Conservation (phyloP, 2,113 vertebrate genomes). For the Stomatorhinus ivindoensis region DNA sequence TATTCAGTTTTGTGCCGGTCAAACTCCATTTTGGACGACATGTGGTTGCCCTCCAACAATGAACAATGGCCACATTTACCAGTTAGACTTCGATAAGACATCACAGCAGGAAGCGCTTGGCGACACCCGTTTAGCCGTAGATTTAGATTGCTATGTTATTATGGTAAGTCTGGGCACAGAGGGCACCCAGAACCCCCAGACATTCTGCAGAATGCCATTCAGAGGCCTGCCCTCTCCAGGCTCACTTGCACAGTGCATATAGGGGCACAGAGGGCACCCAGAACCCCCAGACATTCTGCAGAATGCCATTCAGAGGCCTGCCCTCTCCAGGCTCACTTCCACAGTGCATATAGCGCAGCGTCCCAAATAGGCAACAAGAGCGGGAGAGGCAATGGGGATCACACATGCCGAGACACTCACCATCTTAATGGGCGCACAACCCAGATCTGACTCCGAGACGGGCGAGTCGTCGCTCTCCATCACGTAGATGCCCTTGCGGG, state of each 20-base stretch:
- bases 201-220: neutral
- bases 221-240: neutral
- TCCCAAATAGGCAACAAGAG: neutral
- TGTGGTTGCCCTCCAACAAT: neutral
- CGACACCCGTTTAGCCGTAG: neutral
- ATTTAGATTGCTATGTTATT: neutral
- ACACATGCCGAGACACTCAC: constrained; percentile 52
- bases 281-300: neutral
- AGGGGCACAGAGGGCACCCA: neutral
- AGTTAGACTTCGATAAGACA: constrained; percentile 10
- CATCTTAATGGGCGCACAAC: constrained; percentile 83
- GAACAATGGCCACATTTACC: constrained; percentile 14
- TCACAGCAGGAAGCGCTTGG: constrained; percentile 7
- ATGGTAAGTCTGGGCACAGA: neutral
- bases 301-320: neutral
- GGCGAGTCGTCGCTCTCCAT: constrained; percentile 78
- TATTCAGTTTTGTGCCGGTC: neutral
- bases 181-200: neutral
- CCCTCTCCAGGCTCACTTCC: neutral
- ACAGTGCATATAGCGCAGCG: neutral
- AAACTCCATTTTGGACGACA: neutral
- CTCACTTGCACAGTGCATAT: neutral
- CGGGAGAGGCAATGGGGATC: too few relatives aligned
- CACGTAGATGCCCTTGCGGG: constrained; percentile 83
- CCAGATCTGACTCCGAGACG: constrained; percentile 77